A percentile compares a stretch with the other conserved stretches of the same genome.
Evolutionary conservation across 1,140 invertebrate genomes (phyloP).

Genomic region (Drosophila nigrodunni): DNA sequence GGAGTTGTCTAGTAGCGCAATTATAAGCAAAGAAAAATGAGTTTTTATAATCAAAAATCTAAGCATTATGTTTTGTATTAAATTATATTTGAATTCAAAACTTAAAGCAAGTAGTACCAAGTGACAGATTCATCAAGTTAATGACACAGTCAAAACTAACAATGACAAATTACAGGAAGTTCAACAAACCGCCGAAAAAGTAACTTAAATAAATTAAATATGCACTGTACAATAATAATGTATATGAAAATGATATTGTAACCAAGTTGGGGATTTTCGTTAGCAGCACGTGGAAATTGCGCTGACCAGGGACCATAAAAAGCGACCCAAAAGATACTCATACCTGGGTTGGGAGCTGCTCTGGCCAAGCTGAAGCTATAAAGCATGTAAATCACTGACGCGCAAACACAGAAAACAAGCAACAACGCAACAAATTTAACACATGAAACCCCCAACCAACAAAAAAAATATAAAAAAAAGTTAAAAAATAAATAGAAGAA

Average conservation of each 20-base stretch:
- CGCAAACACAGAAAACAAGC: constrained; percentile 40
- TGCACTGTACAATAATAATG: constrained; percentile 15
- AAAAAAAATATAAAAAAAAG: constrained; percentile 8
- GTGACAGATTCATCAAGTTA: constrained; percentile 1
- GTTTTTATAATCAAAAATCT: not conserved
- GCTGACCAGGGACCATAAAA: constrained; percentile 23
- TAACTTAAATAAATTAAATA: constrained; percentile 51
- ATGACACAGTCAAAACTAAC: constrained; percentile 3
- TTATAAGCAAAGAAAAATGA: too few relatives aligned
- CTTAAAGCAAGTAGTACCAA: too few relatives aligned
- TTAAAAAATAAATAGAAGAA: constrained; percentile 1
- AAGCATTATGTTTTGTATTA: not conserved
- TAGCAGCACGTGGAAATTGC: constrained; percentile 22
- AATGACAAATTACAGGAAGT: constrained; percentile 53
- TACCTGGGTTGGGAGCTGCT: constrained; percentile 4
- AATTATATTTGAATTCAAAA: not conserved
- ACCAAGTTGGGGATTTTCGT: not conserved
- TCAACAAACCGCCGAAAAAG: constrained; percentile 50
- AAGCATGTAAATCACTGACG: constrained; percentile 62
- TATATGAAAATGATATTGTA: constrained; percentile 30
- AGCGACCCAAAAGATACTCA: constrained; percentile 24
- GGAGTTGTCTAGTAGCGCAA: too few relatives aligned
- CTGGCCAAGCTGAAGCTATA: constrained; percentile 17
- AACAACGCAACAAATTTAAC: constrained; percentile 42
- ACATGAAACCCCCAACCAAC: constrained; percentile 10